Base-by-base conservation (phyloP, 2,797 vertebrate genomes). In the Siniperca undulata region DNA sequence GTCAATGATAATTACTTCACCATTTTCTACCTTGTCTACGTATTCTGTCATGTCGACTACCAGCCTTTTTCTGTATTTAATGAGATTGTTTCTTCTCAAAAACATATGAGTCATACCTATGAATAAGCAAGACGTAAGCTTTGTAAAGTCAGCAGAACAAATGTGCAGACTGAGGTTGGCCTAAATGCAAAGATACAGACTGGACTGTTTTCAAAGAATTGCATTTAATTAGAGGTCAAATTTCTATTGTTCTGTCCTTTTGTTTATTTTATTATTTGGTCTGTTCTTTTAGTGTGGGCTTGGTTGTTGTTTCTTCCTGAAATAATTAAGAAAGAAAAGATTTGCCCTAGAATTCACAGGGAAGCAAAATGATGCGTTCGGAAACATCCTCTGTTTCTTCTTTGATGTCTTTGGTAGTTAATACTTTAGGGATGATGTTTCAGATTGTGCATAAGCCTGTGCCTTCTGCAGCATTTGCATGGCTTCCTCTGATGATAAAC, bases 1-100 rank as follows among this genome's bases (percentile, higher is more conserved):
- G 92, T 93, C 90, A 93, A 40, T 76, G 72, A 70, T 93, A 92
- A 93, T 93, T 87, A 91, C 88, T 66, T 88, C 8, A 42, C 24
- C 20, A 46, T 71, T 87, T 85, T 52, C 65, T 59, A 53, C 19
- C 66, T 30, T 13, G 24, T 55, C 67, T 61, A 4, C 42, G 0
- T 61, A 19, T 46, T 69, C 40, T 40, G 40, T 62, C 55, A 30
- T 46, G 50, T 20, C 14, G 2, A 68, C 70, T 67, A 55, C 27
- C 20, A 30, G 70, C 55, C 67, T 17, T 73, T 78, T 78, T 74
- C 46, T 68, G 46, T 58, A 76, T 81, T 70, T 27, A 13, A 48
- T 38, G 27, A 58, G 60, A 76, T 52, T 62, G 27, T 83, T 67
- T 81, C 70, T 40, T 79, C 46, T 80, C 14, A 62, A 78, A 67